Evolutionary conservation across 2,113 vertebrate genomes (phyloP).

Genomic region (Serilophus lunatus): DNA sequence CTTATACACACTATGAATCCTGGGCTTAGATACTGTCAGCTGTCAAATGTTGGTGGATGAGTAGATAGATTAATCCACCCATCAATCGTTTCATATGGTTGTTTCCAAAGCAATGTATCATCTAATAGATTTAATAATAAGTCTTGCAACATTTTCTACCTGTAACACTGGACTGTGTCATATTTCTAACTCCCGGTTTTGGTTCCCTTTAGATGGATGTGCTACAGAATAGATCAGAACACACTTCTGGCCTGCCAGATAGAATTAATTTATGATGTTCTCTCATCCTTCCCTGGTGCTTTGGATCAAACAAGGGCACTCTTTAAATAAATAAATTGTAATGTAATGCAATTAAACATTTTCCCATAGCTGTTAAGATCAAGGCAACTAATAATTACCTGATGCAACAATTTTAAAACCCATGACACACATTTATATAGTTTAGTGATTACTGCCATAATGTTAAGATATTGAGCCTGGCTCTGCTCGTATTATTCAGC

Average conservation of each 20-base stretch:
- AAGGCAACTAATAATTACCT: slow-evolving; percentile 55
- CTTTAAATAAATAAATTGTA: slow-evolving; percentile 64
- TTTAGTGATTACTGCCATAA: slow-evolving; percentile 46
- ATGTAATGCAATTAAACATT: slow-evolving; percentile 59
- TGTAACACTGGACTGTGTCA: neutral
- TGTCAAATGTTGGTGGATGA: neutral
- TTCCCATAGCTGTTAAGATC: slow-evolving; percentile 55
- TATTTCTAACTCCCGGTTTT: neutral
- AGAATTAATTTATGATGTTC: slow-evolving; percentile 53
- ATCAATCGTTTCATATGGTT: neutral
- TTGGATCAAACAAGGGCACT: slow-evolving; percentile 52
- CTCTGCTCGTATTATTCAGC: slow-evolving; percentile 25
- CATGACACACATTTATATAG: neutral
- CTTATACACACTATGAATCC: neutral
- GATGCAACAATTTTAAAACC: slow-evolving; percentile 36
- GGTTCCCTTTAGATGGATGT: slow-evolving; percentile 5
- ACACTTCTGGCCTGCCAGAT: slow-evolving; percentile 37
- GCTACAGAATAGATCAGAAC: slow-evolving; percentile 14
- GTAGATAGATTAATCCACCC: slow-evolving; percentile 15
- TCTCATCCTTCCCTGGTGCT: slow-evolving; percentile 36
- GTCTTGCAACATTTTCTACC: neutral
- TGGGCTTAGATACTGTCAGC: neutral
- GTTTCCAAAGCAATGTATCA: slow-evolving; percentile 1
- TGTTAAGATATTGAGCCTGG: neutral
- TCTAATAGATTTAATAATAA: slow-evolving; percentile 25